Percentiles rank a stretch among this genome's conserved stretches.
Conservation (phyloP, 2,113 vertebrate genomes). For the Lasiurus cinereus region DNA sequence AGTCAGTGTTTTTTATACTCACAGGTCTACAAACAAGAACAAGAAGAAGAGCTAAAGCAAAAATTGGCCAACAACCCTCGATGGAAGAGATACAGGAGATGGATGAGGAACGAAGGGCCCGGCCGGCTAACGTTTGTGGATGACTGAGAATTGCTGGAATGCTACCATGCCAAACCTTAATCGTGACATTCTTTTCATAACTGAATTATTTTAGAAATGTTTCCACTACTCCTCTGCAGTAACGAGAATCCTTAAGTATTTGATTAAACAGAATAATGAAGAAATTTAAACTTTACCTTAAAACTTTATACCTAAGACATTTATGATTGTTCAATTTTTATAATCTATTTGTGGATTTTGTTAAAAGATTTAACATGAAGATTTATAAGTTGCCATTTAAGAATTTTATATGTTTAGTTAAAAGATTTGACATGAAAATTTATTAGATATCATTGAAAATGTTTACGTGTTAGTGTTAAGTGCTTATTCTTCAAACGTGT, state of each 20-base stretch:
- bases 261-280: conserved; percentile 84
- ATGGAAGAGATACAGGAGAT: conserved; percentile 98
- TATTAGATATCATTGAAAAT: conserved; percentile 73
- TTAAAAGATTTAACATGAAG: conserved; percentile 79
- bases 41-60: conserved; percentile 97
- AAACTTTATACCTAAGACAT: conserved; percentile 79
- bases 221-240: conserved; percentile 80
- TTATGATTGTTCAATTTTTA: conserved; percentile 80
- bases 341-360: conserved; percentile 85
- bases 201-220: conserved; percentile 82
- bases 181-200: conserved; percentile 67
- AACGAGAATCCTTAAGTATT: conserved; percentile 84
- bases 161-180: neutral
- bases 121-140: conserved; percentile 95
- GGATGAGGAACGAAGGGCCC: conserved; percentile 98
- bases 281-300: conserved; percentile 81
- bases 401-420: conserved; percentile 83
- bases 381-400: conserved; percentile 74
- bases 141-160: conserved; percentile 88
- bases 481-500: conserved; percentile 70
- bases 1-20: conserved; percentile 49
- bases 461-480: conserved; percentile 75
- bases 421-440: conserved; percentile 76
- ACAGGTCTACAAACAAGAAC: conserved; percentile 93
- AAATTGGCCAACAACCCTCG: conserved; percentile 96